Conservation (phyloP, 2,113 vertebrate genomes). For the Bos javanicus region DNA sequence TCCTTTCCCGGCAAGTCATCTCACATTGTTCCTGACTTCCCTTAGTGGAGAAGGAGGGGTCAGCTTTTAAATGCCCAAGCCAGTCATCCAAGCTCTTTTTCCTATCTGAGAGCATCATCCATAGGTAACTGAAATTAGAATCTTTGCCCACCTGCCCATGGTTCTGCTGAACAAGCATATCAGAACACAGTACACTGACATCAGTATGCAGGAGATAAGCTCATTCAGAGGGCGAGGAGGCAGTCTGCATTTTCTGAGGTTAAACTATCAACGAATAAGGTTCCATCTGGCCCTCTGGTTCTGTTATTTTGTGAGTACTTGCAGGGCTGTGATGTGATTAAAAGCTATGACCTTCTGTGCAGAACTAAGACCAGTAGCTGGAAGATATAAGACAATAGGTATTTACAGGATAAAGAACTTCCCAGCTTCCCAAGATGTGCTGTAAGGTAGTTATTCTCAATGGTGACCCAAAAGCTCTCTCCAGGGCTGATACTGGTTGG, state of each 20-base stretch:
- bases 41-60: not conserved
- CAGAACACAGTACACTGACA: not conserved
- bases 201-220: not conserved
- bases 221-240: not conserved
- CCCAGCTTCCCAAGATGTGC: not conserved
- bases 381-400: not conserved
- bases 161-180: not conserved
- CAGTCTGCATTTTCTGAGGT: not conserved
- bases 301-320: conserved; percentile 5
- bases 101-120: not conserved
- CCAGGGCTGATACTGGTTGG: not conserved
- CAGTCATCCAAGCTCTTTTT: not conserved
- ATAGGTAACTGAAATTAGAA: not conserved
- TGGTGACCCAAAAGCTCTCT: not conserved
- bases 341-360: not conserved
- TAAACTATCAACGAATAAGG: not conserved
- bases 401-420: not conserved
- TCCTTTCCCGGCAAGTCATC: not conserved
- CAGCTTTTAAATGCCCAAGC: not conserved
- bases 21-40: not conserved
- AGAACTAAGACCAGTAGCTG: not conserved
- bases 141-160: not conserved
- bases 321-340: not conserved
- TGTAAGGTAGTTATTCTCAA: conserved; percentile 9
- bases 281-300: not conserved